Evolutionary conservation across 2,888 invertebrate species (phyloP).

Genomic region (Eupithecia exiguata): DNA sequence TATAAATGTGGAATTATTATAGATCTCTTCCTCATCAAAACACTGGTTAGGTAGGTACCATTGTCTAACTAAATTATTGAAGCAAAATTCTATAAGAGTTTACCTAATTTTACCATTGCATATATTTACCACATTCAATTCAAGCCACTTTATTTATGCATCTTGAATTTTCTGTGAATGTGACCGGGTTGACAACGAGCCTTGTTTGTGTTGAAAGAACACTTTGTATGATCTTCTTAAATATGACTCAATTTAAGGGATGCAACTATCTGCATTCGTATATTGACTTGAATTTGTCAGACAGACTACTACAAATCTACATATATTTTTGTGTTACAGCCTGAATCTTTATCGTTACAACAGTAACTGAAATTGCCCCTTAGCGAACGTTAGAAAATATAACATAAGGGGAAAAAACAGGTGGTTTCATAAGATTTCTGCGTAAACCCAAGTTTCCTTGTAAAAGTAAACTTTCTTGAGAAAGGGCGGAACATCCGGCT

Average conservation of each 20-base stretch:
- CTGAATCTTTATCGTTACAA: background rate
- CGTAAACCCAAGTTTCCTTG: conserved; percentile 45
- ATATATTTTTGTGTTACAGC: background rate
- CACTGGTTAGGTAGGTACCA: background rate
- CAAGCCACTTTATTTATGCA: too few species aligned
- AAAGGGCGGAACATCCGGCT: conserved; percentile 60
- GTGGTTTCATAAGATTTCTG: conserved; percentile 34
- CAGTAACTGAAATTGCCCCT: background rate
- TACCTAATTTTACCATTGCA: background rate
- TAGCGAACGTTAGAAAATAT: background rate
- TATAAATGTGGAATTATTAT: background rate
- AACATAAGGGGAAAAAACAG: conserved; percentile 27
- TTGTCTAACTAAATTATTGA: background rate
- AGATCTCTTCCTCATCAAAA: background rate
- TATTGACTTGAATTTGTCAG: background rate
- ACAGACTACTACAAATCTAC: background rate
- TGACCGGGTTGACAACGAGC: background rate
- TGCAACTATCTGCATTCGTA: too few species aligned
- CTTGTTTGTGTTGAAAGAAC: background rate
- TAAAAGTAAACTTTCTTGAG: conserved; percentile 69
- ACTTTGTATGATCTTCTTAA: too few species aligned
- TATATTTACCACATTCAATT: too few species aligned
- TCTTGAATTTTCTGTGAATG: background rate
- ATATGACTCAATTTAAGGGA: too few species aligned
- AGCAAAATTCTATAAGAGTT: background rate